These are phyloP conservation scores for Ostrea edulis DNA, from an alignment of 1,140 invertebrate genomes.

Conservation along the genomic window DNA sequence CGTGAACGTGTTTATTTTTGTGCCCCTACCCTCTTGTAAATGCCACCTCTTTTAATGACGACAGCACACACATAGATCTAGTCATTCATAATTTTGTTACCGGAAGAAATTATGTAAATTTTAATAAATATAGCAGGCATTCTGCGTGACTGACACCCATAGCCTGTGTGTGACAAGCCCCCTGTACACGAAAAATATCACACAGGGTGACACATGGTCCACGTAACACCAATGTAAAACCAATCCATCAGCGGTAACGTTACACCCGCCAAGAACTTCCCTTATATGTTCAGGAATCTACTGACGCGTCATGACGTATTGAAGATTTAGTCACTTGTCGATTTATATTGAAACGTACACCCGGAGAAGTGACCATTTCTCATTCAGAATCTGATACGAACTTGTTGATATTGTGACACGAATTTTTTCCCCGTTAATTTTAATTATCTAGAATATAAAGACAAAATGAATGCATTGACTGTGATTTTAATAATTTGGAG, in stretches of 20 bases:
- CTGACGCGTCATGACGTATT: slow-evolving; percentile 18
- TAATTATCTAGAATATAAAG: background rate
- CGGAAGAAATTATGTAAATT: slow-evolving; percentile 13
- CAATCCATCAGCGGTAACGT: slow-evolving; percentile 14
- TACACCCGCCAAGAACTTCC: background rate
- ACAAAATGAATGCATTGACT: slow-evolving; percentile 4
- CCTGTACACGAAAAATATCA: background rate
- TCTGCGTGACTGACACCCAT: slow-evolving; percentile 3
- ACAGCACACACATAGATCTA: background rate
- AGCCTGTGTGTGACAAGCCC: background rate
- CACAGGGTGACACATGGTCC: background rate
- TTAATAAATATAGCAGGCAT: background rate
- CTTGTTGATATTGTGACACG: background rate
- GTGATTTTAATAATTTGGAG: background rate
- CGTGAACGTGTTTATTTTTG: too few relatives aligned
- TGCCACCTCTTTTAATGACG: background rate
- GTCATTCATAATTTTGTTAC: slow-evolving; percentile 25
- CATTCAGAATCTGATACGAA: background rate
- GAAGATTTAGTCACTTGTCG: background rate
- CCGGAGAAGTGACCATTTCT: slow-evolving; percentile 1
- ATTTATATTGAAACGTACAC: slow-evolving; percentile 21
- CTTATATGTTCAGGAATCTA: background rate
- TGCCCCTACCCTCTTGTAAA: background rate
- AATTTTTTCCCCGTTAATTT: background rate
- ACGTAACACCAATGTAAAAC: background rate